These are phyloP conservation scores for Aurelia sp. DNA, from an alignment of 30 jellyfish, hydroid and myxozoan genomes.

Conservation along the genomic window DNA sequence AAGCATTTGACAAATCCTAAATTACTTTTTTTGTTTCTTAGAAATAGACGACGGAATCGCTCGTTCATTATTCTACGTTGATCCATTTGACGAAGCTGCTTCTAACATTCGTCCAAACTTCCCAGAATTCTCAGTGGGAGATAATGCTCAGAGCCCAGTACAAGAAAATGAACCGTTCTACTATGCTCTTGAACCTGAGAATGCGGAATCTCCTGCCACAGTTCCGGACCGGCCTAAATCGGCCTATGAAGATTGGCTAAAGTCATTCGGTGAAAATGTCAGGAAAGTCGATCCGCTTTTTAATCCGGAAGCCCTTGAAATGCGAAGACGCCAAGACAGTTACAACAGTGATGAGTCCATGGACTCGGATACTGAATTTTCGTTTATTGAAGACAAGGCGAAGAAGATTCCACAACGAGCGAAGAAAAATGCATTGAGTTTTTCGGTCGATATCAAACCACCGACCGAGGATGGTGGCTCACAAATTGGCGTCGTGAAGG, in stretches of 20 bases:
- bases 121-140: constrained; percentile 11
- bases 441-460: constrained; percentile 45
- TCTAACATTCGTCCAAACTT: constrained; percentile 4
- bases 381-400: constrained; percentile 74
- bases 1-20: too few relatives aligned
- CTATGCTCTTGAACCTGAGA: constrained; percentile 60
- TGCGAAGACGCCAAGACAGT: constrained; percentile 12
- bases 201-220: not conserved
- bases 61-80: constrained; percentile 62
- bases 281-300: constrained; percentile 53
- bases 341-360: constrained; percentile 83
- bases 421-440: constrained; percentile 32
- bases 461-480: constrained; percentile 10
- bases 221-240: constrained; percentile 2
- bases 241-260: constrained; percentile 57
- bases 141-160: constrained; percentile 2
- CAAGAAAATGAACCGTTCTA: constrained; percentile 64
- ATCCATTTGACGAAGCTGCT: constrained; percentile 67
- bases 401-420: constrained; percentile 21
- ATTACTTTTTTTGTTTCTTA: too few relatives aligned
- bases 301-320: constrained; percentile 15
- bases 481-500: constrained; percentile 27
- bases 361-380: constrained; percentile 82
- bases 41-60: constrained; percentile 35
- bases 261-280: constrained; percentile 40